These are phyloP conservation scores for Pangasianodon hypophthalmus DNA, from an alignment of 2,113 vertebrate species.

Conservation along the genomic window DNA sequence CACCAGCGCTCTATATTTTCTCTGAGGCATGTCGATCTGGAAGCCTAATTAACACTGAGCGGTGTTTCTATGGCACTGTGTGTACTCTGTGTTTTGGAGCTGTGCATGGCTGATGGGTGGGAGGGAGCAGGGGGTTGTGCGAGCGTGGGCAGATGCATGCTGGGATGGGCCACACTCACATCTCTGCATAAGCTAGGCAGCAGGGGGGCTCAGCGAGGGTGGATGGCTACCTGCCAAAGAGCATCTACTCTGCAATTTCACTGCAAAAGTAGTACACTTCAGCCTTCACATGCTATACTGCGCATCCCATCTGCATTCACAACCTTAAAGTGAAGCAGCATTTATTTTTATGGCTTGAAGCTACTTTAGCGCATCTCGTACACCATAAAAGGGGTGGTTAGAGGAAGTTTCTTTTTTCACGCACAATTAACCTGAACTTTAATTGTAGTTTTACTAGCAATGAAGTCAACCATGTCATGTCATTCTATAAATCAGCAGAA, in stretches of 20 bases:
- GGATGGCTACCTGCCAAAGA: slow-evolving; percentile 43
- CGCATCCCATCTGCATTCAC: slow-evolving; percentile 4
- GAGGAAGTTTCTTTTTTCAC: neutral
- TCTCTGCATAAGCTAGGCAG: slow-evolving; percentile 40
- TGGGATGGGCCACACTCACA: slow-evolving; percentile 32
- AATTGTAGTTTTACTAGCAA: slow-evolving; percentile 16
- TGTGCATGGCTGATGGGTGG: slow-evolving; percentile 58
- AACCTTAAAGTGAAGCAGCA: slow-evolving; percentile 1
- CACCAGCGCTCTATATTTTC: slow-evolving; percentile 66
- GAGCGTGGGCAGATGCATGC: slow-evolving; percentile 35
- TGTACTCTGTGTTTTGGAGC: slow-evolving; percentile 53
- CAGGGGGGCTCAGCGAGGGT: slow-evolving; percentile 26
- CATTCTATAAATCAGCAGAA: neutral
- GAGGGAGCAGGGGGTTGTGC: slow-evolving; percentile 50
- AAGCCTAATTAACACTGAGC: slow-evolving; percentile 69
- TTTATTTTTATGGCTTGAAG: slow-evolving; percentile 1
- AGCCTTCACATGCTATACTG: neutral
- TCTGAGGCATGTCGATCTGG: slow-evolving; percentile 64
- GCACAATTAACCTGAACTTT: slow-evolving; percentile 4
- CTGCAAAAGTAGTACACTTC: slow-evolving; percentile 24
- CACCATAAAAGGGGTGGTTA: neutral
- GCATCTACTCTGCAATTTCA: slow-evolving; percentile 10
- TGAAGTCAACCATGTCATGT: neutral
- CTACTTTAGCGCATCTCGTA: neutral
- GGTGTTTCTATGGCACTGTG: slow-evolving; percentile 58